phyloP scores from a whole-genome alignment of 2,888 invertebrate genomes.

The Pecten maximus region DNA sequence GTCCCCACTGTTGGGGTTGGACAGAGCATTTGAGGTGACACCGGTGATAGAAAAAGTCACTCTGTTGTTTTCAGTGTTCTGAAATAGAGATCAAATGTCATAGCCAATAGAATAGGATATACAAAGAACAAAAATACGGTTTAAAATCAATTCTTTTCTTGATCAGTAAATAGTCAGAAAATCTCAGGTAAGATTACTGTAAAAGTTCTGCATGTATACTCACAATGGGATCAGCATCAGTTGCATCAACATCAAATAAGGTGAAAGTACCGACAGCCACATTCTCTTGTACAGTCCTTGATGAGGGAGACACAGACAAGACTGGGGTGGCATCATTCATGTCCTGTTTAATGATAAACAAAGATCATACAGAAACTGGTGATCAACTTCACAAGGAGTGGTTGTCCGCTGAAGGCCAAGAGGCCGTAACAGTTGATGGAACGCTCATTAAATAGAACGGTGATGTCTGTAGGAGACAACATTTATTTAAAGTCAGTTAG shows the following conservation, averaged over 20 bases:
- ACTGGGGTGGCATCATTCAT: conserved; percentile 70
- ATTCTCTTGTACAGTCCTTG: conserved; percentile 57
- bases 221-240: conserved; percentile 66
- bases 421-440: too few relatives aligned
- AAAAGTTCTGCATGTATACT: conserved; percentile 36
- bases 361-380: neutral
- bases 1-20: conserved; percentile 36
- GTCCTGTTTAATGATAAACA: conserved; percentile 64
- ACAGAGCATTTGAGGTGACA: conserved; percentile 39
- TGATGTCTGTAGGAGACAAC: too few relatives aligned
- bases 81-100: conserved; percentile 35
- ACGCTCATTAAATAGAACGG: too few relatives aligned
- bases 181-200: too few relatives aligned
- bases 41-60: conserved; percentile 52
- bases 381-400: too few relatives aligned
- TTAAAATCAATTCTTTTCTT: neutral
- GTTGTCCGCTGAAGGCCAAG: too few relatives aligned
- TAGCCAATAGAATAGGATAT: neutral
- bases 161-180: too few relatives aligned
- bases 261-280: conserved; percentile 57
- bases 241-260: conserved; percentile 60
- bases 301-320: conserved; percentile 53
- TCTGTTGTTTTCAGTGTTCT: conserved; percentile 59
- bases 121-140: neutral
- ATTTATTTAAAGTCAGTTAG: too few relatives aligned